Conservation (phyloP, 2,797 vertebrate genomes). For the Pseudomugil gertrudae region DNA sequence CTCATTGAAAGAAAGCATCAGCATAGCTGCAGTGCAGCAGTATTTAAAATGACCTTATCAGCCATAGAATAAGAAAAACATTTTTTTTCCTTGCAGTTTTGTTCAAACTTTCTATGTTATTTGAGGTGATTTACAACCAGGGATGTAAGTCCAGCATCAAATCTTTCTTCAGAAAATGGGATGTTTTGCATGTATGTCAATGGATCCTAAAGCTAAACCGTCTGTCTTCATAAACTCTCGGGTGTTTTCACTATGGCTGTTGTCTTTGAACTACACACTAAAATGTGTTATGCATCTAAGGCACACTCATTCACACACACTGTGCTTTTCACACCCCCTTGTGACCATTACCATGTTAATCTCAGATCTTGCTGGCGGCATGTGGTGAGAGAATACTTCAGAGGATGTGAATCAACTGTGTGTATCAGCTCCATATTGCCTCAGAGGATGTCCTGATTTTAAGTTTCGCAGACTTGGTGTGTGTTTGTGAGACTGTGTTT, state of each 20-base stretch:
- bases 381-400: slow-evolving; percentile 32
- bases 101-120: background rate
- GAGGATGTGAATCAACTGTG: slow-evolving; percentile 47
- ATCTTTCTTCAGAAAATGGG: background rate
- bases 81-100: background rate
- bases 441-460: slow-evolving; percentile 31
- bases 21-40: background rate
- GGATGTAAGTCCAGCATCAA: background rate
- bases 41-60: background rate
- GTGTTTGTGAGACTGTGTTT: slow-evolving; percentile 16
- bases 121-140: background rate
- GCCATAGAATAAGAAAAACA: background rate
- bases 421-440: slow-evolving; percentile 27
- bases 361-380: slow-evolving; percentile 32
- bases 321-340: slow-evolving; percentile 39
- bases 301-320: slow-evolving; percentile 18
- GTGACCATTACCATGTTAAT: slow-evolving; percentile 52
- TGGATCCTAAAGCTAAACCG: background rate
- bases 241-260: slow-evolving; percentile 43
- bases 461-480: slow-evolving; percentile 13
- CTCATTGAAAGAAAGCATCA: background rate
- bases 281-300: slow-evolving; percentile 14
- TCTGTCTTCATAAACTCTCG: slow-evolving; percentile 46
- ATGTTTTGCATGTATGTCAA: slow-evolving; percentile 15
- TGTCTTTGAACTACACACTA: slow-evolving; percentile 30